Conservation (phyloP, 2,888 invertebrate genomes). For the Pandemis heparana region DNA sequence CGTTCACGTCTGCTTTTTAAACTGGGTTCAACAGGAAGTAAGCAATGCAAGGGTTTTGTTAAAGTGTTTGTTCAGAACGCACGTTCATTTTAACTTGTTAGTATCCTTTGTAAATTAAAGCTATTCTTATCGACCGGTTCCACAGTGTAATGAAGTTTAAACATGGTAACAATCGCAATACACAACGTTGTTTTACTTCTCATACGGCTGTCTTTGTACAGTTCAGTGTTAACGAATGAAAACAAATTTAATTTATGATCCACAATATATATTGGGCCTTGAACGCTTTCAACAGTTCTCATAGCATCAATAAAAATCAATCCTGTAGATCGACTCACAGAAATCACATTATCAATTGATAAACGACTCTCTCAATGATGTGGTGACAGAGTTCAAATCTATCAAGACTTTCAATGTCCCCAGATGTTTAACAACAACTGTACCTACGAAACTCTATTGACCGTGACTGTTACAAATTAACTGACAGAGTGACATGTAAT, state of each 20-base stretch:
- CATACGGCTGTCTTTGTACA: neutral
- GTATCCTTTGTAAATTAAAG: slow-evolving; percentile 45
- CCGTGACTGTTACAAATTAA: slow-evolving; percentile 3
- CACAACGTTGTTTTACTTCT: neutral
- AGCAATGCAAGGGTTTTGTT: slow-evolving; percentile 44
- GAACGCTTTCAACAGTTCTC: slow-evolving; percentile 13
- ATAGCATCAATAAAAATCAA: slow-evolving; percentile 11
- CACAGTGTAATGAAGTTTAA: slow-evolving; percentile 34
- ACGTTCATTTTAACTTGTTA: slow-evolving; percentile 46
- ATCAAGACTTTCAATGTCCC: slow-evolving; percentile 29
- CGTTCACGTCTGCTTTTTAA: slow-evolving; percentile 31
- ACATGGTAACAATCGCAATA: slow-evolving; percentile 11
- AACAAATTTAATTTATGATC: neutral
- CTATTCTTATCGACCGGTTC: slow-evolving; percentile 32
- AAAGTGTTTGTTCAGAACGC: slow-evolving; percentile 47
- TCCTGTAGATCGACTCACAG: slow-evolving; percentile 4
- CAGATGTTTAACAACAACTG: slow-evolving; percentile 27
- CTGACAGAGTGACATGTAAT: neutral
- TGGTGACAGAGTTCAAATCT: slow-evolving; percentile 41
- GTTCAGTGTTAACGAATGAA: neutral
- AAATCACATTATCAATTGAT: slow-evolving; percentile 37
- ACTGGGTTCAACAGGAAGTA: slow-evolving; percentile 46
- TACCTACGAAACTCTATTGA: slow-evolving; percentile 19
- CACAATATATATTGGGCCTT: neutral
- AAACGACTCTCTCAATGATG: slow-evolving; percentile 32